Base-by-base conservation (phyloP, 2,113 vertebrate genomes). In the Scatophagus argus region DNA sequence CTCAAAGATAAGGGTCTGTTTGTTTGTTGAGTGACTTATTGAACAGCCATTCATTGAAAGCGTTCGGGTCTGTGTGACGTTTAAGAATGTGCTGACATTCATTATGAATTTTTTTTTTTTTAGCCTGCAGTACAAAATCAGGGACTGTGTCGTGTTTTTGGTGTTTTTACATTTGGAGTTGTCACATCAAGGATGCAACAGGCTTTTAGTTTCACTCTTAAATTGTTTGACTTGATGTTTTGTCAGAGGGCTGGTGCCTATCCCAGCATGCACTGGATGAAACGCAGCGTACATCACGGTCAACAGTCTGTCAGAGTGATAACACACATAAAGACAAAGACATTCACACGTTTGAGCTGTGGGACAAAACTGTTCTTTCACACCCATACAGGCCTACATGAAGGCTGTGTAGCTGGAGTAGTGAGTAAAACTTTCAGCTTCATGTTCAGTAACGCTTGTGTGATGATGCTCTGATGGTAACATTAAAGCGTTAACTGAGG, bases 21-120 rank as follows among this genome's bases (percentile, higher is more conserved):
- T 71, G 36, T 75, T 9, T 60, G 27, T n/a, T n/a, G 39, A 6
- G 21, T 49, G n/a, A 62, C 36, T 51, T 59, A 64, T 64, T 74
- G 23, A 38, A 47, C 60, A 51, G 47, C 5, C 56, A 59, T 51
- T 59, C 51, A 21, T 0, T 55, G 54, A 55, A 46, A 61, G 36
- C 19, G 29, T 64, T 64, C 4, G 8, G 8, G 34, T 60, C 19
- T 38, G 43, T 59, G 29, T 52, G 51, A 59, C 64, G 49, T 66
- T 41, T 46, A 43, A 63, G 59, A 76, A 46, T 60, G 67, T 46
- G 44, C 66, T 71, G 51, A 71, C 0, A 5, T 16, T 44, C 16
- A 21, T 73, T 66, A 38, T 32, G 29, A 39, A 34, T 49, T 70
- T 29, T 19, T 4, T 32, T n/a, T 3, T 36, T 27, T 60, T 36